Conservation (phyloP, 35 echinoderm and acorn worm species). For the Lytechinus pictus region DNA sequence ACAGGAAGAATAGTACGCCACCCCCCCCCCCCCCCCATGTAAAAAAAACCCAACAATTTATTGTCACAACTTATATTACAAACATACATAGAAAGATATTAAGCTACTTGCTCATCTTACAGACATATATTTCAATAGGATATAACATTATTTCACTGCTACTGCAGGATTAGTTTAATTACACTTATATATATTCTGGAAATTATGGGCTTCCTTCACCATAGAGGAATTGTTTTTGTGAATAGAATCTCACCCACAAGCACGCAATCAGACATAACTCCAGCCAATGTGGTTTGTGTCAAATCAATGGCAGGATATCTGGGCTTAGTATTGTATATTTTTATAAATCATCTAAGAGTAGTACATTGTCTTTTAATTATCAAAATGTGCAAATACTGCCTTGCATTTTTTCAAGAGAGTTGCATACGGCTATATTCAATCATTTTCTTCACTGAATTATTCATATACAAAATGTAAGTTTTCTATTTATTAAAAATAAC, state of each 20-base stretch:
- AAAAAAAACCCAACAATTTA: too few species aligned
- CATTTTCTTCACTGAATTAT: too few species aligned
- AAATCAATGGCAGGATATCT: slow-evolving; percentile 2
- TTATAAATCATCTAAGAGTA: not conserved
- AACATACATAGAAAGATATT: too few species aligned
- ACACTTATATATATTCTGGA: not conserved
- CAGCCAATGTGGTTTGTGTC: not conserved
- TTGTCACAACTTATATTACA: too few species aligned
- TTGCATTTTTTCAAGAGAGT: not conserved
- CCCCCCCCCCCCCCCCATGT: too few species aligned
- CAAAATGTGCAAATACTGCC: not conserved
- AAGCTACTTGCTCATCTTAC: too few species aligned
- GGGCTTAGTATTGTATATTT: not conserved
- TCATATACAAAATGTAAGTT: too few species aligned
- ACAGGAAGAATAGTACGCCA: too few species aligned
- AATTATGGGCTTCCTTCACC: not conserved
- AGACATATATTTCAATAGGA: too few species aligned
- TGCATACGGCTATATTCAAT: not conserved
- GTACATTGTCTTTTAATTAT: not conserved
- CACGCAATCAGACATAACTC: not conserved
- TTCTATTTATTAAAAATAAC: too few species aligned
- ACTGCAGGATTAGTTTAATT: not conserved
- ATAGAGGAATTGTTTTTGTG: not conserved
- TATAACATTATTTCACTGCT: not conserved
- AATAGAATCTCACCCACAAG: not conserved